These are phyloP conservation scores for Drosophila neotestacea DNA, from an alignment of 2,888 invertebrate species.

Conservation along the genomic window DNA sequence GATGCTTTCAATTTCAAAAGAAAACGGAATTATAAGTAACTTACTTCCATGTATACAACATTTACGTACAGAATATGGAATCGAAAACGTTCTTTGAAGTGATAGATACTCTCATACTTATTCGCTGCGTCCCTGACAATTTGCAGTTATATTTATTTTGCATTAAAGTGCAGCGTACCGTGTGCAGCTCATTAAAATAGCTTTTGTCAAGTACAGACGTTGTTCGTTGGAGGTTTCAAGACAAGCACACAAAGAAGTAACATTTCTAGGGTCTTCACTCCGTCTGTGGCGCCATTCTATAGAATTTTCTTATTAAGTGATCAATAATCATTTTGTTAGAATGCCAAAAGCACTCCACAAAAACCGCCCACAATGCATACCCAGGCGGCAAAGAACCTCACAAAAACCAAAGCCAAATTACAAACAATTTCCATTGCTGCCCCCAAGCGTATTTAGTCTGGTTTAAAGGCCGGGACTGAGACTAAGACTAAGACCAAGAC, in stretches of 20 bases:
- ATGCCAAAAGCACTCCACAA: slow-evolving; percentile 71
- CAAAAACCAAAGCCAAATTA: slow-evolving; percentile 70
- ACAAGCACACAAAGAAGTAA: slow-evolving; percentile 44
- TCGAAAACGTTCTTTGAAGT: slow-evolving; percentile 14
- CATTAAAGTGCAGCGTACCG: slow-evolving; percentile 78
- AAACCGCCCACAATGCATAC: slow-evolving; percentile 43
- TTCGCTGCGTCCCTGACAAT: slow-evolving; percentile 37
- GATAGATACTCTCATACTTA: slow-evolving; percentile 54
- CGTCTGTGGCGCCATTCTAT: slow-evolving; percentile 70
- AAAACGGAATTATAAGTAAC: slow-evolving; percentile 44
- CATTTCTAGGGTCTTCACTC: slow-evolving; percentile 29
- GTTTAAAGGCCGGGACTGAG: background rate
- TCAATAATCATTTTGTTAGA: slow-evolving; percentile 81
- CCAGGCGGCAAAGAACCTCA: slow-evolving; percentile 46
- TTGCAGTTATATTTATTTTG: slow-evolving; percentile 71
- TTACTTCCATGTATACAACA: slow-evolving; percentile 26
- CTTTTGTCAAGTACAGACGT: slow-evolving; percentile 56
- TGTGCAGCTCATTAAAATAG: slow-evolving; percentile 74
- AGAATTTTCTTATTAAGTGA: slow-evolving; percentile 77
- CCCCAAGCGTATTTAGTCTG: slow-evolving; percentile 63
- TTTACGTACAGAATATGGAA: slow-evolving; percentile 19
- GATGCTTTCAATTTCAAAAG: slow-evolving; percentile 40
- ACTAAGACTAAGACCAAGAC: slow-evolving; percentile 2
- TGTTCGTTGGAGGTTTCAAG: background rate
- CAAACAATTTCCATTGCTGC: slow-evolving; percentile 75